Percentiles rank a stretch among this genome's conserved stretches.
Evolutionary conservation across 1,140 invertebrate species (phyloP).

Genomic region (Nymphalis io): DNA sequence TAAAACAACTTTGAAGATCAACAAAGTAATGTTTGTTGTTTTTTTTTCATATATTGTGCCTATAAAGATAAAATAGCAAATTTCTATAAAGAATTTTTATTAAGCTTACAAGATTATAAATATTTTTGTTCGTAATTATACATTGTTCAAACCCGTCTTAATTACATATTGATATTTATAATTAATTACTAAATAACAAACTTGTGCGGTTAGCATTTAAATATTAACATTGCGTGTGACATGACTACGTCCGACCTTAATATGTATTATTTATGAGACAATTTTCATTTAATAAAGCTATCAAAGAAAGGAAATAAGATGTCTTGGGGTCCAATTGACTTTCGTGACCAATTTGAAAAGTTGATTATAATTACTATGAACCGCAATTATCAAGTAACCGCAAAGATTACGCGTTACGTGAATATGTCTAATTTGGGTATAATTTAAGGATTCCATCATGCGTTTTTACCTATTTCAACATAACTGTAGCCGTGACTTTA

Average conservation of each 20-base stretch:
- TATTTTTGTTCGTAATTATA: neutral
- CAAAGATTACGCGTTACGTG: neutral
- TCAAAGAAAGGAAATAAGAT: slow-evolving; percentile 31
- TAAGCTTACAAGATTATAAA: no score
- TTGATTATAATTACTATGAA: slow-evolving; percentile 3
- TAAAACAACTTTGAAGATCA: no score
- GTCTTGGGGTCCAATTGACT: slow-evolving; percentile 4
- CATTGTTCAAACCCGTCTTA: neutral
- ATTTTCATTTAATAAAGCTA: slow-evolving; percentile 48
- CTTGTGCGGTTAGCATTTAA: neutral
- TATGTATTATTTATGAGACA: slow-evolving; percentile 26
- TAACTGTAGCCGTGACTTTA: no score
- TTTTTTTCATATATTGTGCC: no score
- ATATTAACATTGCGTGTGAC: slow-evolving; percentile 33
- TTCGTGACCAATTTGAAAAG: slow-evolving; percentile 29
- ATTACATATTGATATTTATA: slow-evolving; percentile 1
- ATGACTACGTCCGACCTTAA: slow-evolving; percentile 17
- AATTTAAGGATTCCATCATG: neutral
- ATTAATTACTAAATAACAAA: neutral
- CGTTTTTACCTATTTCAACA: no score
- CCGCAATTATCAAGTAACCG: slow-evolving; percentile 11
- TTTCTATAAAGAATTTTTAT: no score
- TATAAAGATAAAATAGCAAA: no score
- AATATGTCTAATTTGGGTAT: slow-evolving; percentile 5
- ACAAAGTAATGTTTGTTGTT: no score